phyloP scores from a whole-genome alignment of 2,888 invertebrate genomes.

The Conistra vaccinii region DNA sequence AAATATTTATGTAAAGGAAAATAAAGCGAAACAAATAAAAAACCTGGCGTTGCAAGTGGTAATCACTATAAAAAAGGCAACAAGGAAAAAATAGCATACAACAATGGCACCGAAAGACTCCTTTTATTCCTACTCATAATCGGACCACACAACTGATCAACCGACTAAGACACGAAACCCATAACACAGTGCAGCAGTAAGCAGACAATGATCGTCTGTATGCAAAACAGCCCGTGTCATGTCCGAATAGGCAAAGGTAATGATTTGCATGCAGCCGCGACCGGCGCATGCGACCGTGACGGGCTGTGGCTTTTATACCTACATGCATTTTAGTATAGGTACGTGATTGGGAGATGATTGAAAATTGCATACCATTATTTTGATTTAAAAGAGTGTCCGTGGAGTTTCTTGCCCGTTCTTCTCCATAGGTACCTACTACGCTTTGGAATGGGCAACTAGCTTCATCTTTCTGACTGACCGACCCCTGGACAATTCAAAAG shows the following conservation, averaged over 20 bases:
- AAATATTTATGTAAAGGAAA: too few species aligned
- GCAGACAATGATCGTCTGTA: conserved; percentile 44
- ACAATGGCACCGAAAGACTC: neutral
- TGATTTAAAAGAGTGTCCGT: too few species aligned
- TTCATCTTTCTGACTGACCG: too few species aligned
- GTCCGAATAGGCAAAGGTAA: conserved; percentile 34
- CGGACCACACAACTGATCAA: conserved; percentile 40
- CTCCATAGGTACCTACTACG: too few species aligned
- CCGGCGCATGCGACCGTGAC: conserved; percentile 26
- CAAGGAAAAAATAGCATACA: neutral
- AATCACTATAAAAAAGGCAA: too few species aligned
- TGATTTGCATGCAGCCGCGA: conserved; percentile 48
- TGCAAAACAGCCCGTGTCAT: conserved; percentile 31
- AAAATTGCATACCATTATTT: neutral
- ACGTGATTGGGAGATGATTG: neutral
- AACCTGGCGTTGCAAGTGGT: too few species aligned
- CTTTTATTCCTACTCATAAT: neutral
- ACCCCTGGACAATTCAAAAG: too few species aligned
- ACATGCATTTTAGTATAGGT: neutral
- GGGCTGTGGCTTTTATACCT: neutral
- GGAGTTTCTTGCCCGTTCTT: too few species aligned
- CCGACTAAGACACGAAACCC: neutral
- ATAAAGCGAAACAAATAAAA: too few species aligned
- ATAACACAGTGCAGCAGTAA: conserved; percentile 9
- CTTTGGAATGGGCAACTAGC: too few species aligned